Evolutionary conservation across 2,797 vertebrate genomes (phyloP), one percentile per base, ranked within the genome.

Genomic region (Malacoraja senta): DNA sequence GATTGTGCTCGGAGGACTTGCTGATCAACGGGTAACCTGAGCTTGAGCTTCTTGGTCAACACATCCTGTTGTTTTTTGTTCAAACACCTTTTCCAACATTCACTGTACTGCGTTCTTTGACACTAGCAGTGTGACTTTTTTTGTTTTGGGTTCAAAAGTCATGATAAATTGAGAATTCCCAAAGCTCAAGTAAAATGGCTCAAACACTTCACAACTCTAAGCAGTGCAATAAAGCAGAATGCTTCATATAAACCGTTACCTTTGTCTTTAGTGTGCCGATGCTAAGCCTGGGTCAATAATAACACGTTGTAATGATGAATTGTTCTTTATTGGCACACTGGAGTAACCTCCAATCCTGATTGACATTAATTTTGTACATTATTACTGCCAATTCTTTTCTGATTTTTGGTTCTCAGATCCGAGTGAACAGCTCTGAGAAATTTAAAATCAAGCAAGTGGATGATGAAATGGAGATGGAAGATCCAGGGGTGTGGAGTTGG

Each of bases 391-490:
- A 58, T 65, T 93, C 3, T 26, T 83, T 84, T 76, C 15, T 65
- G 38, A 9, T 7, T 81, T 68, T 72, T 93, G 0, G 93, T 0
- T 93, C 12, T 0, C 95, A 99, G 99, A 97, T 99, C 95, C 96
- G 95, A 61, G 95, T 99, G 68, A 98, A 96, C 95, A 99, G 99
- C 95, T 96, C 95, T 79, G 96, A 90, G 26, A 95, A 97, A 94
- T 96, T 99, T 77, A 97, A 97, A n/a, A 96, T 99, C 93, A 97
- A 95, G 0, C 98, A 97, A 93, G 98, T 97, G 63, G 97, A 97
- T 93, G 97, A 96, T 12, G 99, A 98, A 93, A 97, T 98, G 94
- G 96, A 97, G 94, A 95, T 99, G 92, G 96, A 97, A 95, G 97
- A 98, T 92, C 96, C 98, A 94, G 98, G 98, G 38, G 94, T 94